Base-by-base conservation (phyloP, 2,797 vertebrate species). In the Tauraco hartlaubi region DNA sequence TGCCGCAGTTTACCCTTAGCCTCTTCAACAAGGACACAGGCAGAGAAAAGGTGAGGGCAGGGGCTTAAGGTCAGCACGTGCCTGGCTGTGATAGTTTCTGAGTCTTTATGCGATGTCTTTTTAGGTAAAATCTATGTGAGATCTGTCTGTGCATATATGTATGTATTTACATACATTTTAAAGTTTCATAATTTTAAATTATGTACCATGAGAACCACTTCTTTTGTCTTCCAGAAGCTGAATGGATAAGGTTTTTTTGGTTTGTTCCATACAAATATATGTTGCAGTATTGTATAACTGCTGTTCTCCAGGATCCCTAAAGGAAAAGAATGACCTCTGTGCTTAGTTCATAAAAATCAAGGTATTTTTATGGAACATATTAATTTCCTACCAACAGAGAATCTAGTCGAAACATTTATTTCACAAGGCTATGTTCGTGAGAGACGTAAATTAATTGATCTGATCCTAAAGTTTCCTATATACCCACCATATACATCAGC, bases 1-100 rank as follows among this genome's bases (percentile, higher is more conserved):
- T 1, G 2, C 3, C 0, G 4, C 16, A 25, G 4, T n/a, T 82
- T 64, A 41, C 2, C 23, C 43, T 39, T 37, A 46, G 6, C 10
- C 16, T 17, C 14, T 75, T 88, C 35, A 58, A 19, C 5, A 2
- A 88, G 15, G 3, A 64, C 20, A 21, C 0, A 1, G 15, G 11
- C 14, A 82, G 29, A 55, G 17, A 29, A 71, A 77, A 80, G 18
- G 9, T 15, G 2, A 35, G 14, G 11, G 15, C 5, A 41, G 10
- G 12, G 4, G 44, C 1, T 33, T 28, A 26, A 3, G 5, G 13
- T 61, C 51, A 64, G 12, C 5, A 41, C 13, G 11, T 11, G 7
- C 14, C 26, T 6, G 5, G 13, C 14, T 51, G 7, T 78, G 12
- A 37, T 33, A 33, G 20, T 43, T 81, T 64, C 55, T 23, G 12